Base-by-base conservation (phyloP, 2,888 invertebrate genomes). In the Aromia moschata region DNA sequence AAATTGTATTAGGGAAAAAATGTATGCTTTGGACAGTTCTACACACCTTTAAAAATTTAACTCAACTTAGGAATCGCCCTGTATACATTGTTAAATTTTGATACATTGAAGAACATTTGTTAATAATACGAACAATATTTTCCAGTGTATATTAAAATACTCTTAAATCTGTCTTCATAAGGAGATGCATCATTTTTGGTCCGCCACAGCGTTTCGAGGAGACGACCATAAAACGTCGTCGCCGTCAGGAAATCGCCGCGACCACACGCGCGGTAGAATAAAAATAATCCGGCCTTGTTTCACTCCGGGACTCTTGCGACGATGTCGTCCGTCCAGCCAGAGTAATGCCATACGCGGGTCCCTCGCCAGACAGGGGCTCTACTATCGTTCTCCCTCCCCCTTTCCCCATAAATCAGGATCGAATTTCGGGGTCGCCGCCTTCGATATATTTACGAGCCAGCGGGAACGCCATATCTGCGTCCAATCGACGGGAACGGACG, bases 201-300 rank as follows among this genome's bases (percentile, higher is more conserved):
- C 36, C 12, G 11, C 36, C 38, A 10, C 18, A 37, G 20, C 20
- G 31, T 36, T 15, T 18, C 25, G 37, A n/a, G 38, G 49, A 20
- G 37, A 38, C 25, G 49, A 38, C 49, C 38, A 57, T 49, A 57
- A 70, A 70, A 72, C 65, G 71, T 67, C 69, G 71, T 70, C 70
- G 69, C 69, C 69, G 53, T 46, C 67, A 64, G 64, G 59, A 58
- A 62, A 44, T 44, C 51, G 20, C 53, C 71, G 74, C 3, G n/a
- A 71, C 74, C 74, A 74, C 74, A 74, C 74, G 74, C 72, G 71
- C 72, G 73, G 68, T 71, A 67, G 68, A 69, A 74, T 74, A 72
- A 75, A 74, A 74, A 75, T 74, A 75, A 54, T 70, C 66, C 61
- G 67, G 53, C 68, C 67, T 68, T 74, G 74, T 70, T 68, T 64